Evolutionary conservation across 1,140 invertebrate genomes (phyloP).

Genomic region (Tetranychus urticae): DNA sequence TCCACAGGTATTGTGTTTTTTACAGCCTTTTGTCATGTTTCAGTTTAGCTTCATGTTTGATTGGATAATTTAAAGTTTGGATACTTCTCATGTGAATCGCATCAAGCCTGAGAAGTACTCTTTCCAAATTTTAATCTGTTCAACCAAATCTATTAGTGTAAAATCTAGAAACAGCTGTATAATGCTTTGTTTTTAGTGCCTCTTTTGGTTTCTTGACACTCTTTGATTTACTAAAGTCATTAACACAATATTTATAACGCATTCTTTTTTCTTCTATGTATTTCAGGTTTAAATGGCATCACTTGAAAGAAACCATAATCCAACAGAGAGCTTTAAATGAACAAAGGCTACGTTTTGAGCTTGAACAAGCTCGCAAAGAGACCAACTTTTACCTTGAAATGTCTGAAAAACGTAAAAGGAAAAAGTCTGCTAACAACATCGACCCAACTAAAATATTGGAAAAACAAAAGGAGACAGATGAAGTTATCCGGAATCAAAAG

Average conservation of each 20-base stretch:
- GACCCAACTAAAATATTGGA: neutral
- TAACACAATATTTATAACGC: neutral
- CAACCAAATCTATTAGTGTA: too few species aligned
- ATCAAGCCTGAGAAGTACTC: too few species aligned
- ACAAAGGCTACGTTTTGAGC: conserved; percentile 60
- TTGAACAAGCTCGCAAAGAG: conserved; percentile 69
- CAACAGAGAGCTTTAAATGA: conserved; percentile 72
- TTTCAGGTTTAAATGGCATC: conserved; percentile 71
- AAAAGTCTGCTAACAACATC: neutral
- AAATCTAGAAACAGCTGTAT: too few species aligned
- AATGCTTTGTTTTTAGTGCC: too few species aligned
- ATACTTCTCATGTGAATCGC: too few species aligned
- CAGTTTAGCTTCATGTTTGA: too few species aligned
- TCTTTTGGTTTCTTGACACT: too few species aligned
- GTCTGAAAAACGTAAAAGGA: conserved; percentile 36
- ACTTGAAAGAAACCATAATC: conserved; percentile 65
- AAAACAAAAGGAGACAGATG: neutral
- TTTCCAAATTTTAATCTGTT: too few species aligned
- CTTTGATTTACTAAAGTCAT: conserved; percentile 2
- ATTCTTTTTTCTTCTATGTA: neutral
- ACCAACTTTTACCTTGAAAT: conserved; percentile 58
- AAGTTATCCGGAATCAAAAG: neutral
- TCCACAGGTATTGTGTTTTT: conserved; percentile 34
- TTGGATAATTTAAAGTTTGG: too few species aligned
- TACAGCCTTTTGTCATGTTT: neutral